Conservation (phyloP, 2,888 invertebrate species). For the Platerodrilus igneus region DNA sequence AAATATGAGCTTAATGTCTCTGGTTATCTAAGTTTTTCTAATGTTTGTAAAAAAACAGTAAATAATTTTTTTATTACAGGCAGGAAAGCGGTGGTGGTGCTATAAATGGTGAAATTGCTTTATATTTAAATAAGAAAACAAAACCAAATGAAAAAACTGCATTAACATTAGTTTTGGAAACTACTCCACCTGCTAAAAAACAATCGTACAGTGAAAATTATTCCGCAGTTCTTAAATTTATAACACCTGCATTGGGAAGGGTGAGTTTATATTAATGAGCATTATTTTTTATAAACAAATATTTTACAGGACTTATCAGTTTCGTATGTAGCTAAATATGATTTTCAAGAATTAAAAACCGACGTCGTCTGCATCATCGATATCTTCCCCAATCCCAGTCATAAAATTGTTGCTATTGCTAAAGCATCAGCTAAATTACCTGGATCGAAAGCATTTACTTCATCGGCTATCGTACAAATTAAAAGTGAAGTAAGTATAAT, state of each 20-base stretch:
- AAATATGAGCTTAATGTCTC: too few species aligned
- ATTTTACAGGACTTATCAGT: constrained; percentile 20
- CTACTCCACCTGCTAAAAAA: constrained; percentile 51
- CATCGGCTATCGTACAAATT: constrained; percentile 44
- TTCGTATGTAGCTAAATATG: constrained; percentile 46
- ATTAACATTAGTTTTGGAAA: constrained; percentile 53
- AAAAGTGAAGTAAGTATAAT: constrained; percentile 50
- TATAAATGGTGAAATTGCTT: constrained; percentile 58
- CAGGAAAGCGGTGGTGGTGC: too few species aligned
- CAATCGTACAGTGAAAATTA: constrained; percentile 49
- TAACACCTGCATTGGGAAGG: constrained; percentile 63
- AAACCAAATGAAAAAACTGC: constrained; percentile 66
- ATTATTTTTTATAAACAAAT: background rate
- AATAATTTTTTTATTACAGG: too few species aligned
- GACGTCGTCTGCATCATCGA: constrained; percentile 53
- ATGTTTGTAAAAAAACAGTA: too few species aligned
- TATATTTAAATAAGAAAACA: constrained; percentile 68
- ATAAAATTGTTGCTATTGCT: constrained; percentile 50
- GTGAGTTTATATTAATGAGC: constrained; percentile 41
- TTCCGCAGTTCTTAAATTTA: constrained; percentile 58
- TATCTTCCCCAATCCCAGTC: constrained; percentile 55
- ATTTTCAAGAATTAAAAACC: constrained; percentile 42
- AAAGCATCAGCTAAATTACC: constrained; percentile 30
- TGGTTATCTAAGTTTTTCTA: too few species aligned
- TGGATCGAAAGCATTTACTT: constrained; percentile 44